phyloP scores from a whole-genome alignment of 2,797 vertebrate genomes.

The Micropoecilia bifurca region DNA sequence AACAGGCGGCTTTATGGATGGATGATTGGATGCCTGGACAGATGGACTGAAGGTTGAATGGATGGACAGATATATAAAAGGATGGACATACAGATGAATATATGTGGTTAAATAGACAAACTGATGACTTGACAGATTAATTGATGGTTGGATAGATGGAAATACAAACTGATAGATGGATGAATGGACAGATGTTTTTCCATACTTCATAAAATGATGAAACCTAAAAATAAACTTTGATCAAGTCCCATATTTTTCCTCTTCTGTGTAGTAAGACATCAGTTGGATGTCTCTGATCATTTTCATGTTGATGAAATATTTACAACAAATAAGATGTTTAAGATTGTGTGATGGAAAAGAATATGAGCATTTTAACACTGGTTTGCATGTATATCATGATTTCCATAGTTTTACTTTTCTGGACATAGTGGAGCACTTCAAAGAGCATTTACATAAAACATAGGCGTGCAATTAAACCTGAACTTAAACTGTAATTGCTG shows the following conservation, averaged over 20 bases:
- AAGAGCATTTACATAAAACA: conserved; percentile 21
- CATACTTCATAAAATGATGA: not conserved
- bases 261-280: not conserved
- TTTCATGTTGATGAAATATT: conserved; percentile 1
- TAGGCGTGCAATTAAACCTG: conserved; percentile 37
- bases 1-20: not conserved
- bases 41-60: not conserved
- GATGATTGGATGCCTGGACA: not conserved
- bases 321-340: not conserved
- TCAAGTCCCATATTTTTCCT: not conserved
- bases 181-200: not conserved
- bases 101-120: not conserved
- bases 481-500: conserved; percentile 32
- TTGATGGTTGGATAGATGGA: not conserved
- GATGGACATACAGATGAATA: not conserved
- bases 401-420: not conserved
- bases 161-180: not conserved
- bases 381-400: not conserved
- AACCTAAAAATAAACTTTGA: not conserved
- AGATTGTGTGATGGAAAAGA: conserved; percentile 1
- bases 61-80: not conserved
- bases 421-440: conserved; percentile 19
- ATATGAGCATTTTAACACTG: not conserved
- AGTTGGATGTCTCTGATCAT: not conserved
- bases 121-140: not conserved